phyloP scores from a whole-genome alignment of 2,113 vertebrate genomes.

The Vulpes ferrilata region DNA sequence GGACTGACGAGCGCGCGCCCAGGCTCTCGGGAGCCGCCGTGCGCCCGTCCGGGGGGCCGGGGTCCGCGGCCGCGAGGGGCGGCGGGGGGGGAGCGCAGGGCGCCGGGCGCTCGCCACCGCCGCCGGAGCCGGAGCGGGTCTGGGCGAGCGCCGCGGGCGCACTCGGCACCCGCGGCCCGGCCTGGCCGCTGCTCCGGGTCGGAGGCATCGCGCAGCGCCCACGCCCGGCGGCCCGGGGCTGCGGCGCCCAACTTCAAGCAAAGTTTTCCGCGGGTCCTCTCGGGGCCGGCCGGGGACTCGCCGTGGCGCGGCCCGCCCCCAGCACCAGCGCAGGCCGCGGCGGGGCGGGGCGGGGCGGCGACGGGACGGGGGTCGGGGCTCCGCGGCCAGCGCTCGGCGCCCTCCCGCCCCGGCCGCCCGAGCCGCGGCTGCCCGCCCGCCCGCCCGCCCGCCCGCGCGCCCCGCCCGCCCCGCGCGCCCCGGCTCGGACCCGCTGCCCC shows the following conservation, averaged over 20 bases:
- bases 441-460: not conserved
- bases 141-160: not conserved
- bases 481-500: not conserved
- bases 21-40: not conserved
- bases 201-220: constrained; percentile 49
- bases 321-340: constrained; percentile 29
- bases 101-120: not conserved
- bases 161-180: not conserved
- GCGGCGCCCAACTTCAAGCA: constrained; percentile 75
- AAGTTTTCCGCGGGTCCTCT: constrained; percentile 73
- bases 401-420: not conserved
- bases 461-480: not conserved
- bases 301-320: not conserved
- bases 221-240: constrained; percentile 54
- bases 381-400: not conserved
- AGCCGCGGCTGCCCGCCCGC: not conserved
- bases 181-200: not conserved
- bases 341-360: not conserved
- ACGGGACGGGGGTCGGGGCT: not conserved
- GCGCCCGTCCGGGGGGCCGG: not conserved
- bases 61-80: not conserved
- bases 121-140: not conserved
- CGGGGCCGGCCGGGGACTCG: not conserved
- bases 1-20: not conserved
- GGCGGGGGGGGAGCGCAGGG: not conserved